Base-by-base conservation (phyloP, 1,140 invertebrate genomes). In the Whitmania pigra region DNA sequence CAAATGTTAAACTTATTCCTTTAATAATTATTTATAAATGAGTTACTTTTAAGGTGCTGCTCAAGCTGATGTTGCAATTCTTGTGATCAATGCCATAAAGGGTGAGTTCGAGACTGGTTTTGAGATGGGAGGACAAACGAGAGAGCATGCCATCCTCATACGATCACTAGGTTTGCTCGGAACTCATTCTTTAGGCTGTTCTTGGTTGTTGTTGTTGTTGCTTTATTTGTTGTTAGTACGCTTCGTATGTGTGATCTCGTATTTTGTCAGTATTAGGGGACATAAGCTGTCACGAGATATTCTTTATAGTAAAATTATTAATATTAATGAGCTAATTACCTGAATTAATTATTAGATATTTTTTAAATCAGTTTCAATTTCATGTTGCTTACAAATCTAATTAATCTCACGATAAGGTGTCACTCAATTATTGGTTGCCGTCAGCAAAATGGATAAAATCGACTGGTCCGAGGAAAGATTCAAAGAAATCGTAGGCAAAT, bases 41-140 rank as follows among this genome's bases (percentile, higher is more conserved):
- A 3, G 15, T 54, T 2, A 55, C 54, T 29, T 2, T 80, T 92
- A 92, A 77, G 97, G 96, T 67, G 94, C 97, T 40, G 93, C 94
- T 74, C 97, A 99, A 83, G 82, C 82, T 49, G 82, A 83, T 75
- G 72, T 99, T 75, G 96, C 96, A 67, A 94, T 99, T 73, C 84
- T 99, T 80, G 95, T 91, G 83, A 98, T 99, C 77, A 98, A 94
- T 60, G 96, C 97, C 71, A 87, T 95, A 79, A 97, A 96, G 87
- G 97, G 97, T 75, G 97, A 99, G 86, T 99, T 99, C 83, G 97
- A 99, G 84, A 99, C 97, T 25, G 97, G 97, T n/a, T 99, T 99
- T 82, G 97, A 99, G 79, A 86, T 94, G 81, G 97, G 96, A 63
- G 97, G 97, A 36, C 97, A 99, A 82, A 99, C 97, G 0, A 87